Conservation (phyloP, 2,888 invertebrate genomes). For the Amphipyra berbera region DNA sequence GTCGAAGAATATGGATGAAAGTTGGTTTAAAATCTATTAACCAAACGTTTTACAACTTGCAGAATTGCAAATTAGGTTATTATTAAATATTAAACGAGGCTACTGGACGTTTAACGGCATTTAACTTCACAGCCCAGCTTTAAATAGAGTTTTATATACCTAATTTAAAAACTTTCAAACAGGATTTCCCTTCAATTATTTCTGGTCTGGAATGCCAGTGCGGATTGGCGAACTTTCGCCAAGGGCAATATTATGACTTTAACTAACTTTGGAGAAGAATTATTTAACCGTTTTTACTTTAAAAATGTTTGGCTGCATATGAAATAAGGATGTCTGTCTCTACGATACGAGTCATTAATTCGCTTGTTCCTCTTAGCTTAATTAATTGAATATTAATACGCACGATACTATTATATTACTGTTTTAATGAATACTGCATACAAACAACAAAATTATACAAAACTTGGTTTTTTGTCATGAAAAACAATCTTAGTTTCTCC, state of each 20-base stretch:
- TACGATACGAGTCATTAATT: no score
- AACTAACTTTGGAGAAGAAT: conserved; percentile 1
- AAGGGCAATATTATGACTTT: conserved; percentile 2
- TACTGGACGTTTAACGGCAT: conserved; percentile 6
- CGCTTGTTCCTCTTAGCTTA: no score
- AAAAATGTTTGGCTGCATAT: no score
- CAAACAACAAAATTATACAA: background rate
- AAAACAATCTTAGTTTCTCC: conserved; percentile 20
- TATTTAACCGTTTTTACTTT: no score
- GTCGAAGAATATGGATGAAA: conserved; percentile 9
- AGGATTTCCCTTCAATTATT: conserved; percentile 28
- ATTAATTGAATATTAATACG: no score
- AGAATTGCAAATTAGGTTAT: background rate
- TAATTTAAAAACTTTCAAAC: conserved; percentile 13
- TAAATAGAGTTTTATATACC: conserved; percentile 1
- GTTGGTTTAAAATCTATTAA: background rate
- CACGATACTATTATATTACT: no score
- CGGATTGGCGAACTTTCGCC: conserved; percentile 13
- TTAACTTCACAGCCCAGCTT: background rate
- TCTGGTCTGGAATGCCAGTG: conserved; percentile 5
- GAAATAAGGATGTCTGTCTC: no score
- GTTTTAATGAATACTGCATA: background rate
- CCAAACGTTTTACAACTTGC: background rate
- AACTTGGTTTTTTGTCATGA: conserved; percentile 4
- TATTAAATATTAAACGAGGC: background rate